Evolutionary conservation across 2,113 vertebrate species (phyloP), one percentile per base, ranked within the genome.

Genomic region (Podocnemis expansa): DNA sequence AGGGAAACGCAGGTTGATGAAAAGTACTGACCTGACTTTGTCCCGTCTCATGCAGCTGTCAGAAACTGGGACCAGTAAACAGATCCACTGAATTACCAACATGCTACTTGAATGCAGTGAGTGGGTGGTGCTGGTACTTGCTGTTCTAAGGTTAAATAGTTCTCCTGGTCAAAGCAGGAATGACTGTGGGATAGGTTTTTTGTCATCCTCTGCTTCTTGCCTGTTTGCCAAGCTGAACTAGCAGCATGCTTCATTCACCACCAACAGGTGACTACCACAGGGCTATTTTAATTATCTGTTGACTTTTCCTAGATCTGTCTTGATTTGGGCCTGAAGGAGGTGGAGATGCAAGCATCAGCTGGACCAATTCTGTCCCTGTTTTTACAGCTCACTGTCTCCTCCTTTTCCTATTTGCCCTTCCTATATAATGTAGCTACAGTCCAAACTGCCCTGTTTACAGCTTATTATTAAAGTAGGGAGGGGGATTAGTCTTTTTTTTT

Each of bases 361-460:
- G 13, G 5, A 45, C 43, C 73, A 45, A 45, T 3, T 11, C 6
- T 76, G 73, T 25, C 24, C 13, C 41, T 45, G 12, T 76, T 45
- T n/a, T 27, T 45, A 41, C 73, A 76, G 38, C 43, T 41, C 16
- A 3, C 10, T 43, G 11, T 2, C 5, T 25, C n/a, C 12, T 73
- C 11, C 24, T 45, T 76, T 95, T 96, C 92, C 94, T 94, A 89
- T 96, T 90, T 95, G 79, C 92, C 82, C 84, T 85, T 80, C 85
- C n/a, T 70, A 38, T 11, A 38, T 11, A 0, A 17, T 25, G 31
- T 56, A 80, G 84, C 56, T 84, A 83, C 73, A 22, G 1, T 2
- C 92, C 58, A 52, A 90, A n/a, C 56, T 63, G 6, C 70, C 80
- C 10, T 91, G 84, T 90, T 82, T 89, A 3, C 0, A 80, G 76